phyloP scores from a whole-genome alignment of 2,797 vertebrate genomes.

The Lutjanus argentimaculatus region DNA sequence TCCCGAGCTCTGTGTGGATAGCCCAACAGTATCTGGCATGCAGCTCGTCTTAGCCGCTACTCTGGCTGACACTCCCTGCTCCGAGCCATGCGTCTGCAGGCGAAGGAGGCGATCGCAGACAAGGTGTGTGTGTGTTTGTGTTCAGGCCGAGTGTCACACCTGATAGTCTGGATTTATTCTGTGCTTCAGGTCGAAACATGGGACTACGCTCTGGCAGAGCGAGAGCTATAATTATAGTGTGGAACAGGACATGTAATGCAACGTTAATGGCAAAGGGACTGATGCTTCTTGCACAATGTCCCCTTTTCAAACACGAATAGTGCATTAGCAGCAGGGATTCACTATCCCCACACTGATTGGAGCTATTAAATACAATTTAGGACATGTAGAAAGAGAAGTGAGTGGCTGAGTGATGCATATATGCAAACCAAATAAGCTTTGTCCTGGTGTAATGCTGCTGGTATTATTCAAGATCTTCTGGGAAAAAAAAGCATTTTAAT shows the following conservation, averaged over 20 bases:
- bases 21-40: conserved; percentile 61
- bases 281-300: conserved; percentile 54
- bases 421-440: conserved; percentile 58
- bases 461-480: conserved; percentile 58
- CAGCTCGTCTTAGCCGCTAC: conserved; percentile 52
- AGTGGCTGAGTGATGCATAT: conserved; percentile 62
- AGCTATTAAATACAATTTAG: conserved; percentile 80
- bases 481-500: conserved; percentile 61
- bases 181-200: conserved; percentile 47
- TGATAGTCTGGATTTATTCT: conserved; percentile 59
- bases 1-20: conserved; percentile 47
- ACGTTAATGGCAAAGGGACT: conserved; percentile 68
- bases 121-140: conserved; percentile 21
- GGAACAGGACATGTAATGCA: conserved; percentile 67
- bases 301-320: conserved; percentile 61
- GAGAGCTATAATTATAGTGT: conserved; percentile 69
- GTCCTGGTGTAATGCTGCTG: conserved; percentile 52
- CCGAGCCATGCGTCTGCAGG: conserved; percentile 29
- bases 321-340: conserved; percentile 75
- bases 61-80: conserved; percentile 49
- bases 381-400: conserved; percentile 53
- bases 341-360: conserved; percentile 64
- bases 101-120: conserved; percentile 2
- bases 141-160: conserved; percentile 33
- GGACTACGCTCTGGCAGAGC: conserved; percentile 51